These are phyloP conservation scores for Notothenia coriiceps DNA, from an alignment of 2,113 vertebrate genomes.

Conservation along the genomic window DNA sequence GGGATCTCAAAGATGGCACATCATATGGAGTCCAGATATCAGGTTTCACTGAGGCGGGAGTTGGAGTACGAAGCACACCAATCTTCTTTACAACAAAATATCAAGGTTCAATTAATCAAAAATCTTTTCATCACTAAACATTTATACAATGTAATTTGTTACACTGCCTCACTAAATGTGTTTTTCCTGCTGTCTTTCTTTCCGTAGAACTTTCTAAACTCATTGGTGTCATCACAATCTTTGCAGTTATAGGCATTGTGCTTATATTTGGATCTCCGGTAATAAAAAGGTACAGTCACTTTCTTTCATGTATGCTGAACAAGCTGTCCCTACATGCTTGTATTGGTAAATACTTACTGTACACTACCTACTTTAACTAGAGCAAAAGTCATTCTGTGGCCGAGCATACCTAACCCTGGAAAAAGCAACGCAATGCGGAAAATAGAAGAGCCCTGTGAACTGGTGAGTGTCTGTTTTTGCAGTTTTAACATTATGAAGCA, in stretches of 20 bases:
- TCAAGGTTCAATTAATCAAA: slow-evolving; percentile 45
- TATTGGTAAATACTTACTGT: neutral
- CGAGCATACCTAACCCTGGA: slow-evolving; percentile 84
- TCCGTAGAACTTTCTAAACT: slow-evolving; percentile 35
- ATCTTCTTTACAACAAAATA: slow-evolving; percentile 56
- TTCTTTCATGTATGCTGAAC: neutral
- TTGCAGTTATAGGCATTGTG: slow-evolving; percentile 17
- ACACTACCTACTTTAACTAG: slow-evolving; percentile 12
- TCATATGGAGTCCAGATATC: slow-evolving; percentile 80
- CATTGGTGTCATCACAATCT: slow-evolving; percentile 4
- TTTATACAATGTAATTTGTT: neutral
- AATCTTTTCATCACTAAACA: neutral
- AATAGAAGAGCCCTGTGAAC: slow-evolving; percentile 64
- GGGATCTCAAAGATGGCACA: slow-evolving; percentile 69
- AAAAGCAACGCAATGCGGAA: slow-evolving; percentile 85
- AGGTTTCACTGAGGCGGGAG: slow-evolving; percentile 84
- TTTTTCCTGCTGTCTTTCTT: slow-evolving; percentile 4
- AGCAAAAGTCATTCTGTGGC: slow-evolving; percentile 77
- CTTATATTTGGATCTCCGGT: slow-evolving; percentile 53
- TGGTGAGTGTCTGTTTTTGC: slow-evolving; percentile 48
- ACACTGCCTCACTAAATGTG: neutral
- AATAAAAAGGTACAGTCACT: slow-evolving; percentile 71
- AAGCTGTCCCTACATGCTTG: neutral
- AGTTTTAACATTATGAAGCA: neutral
- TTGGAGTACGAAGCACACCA: slow-evolving; percentile 74